These are phyloP conservation scores for Nephila pilipes DNA, from an alignment of 1,140 invertebrate species.

Conservation along the genomic window DNA sequence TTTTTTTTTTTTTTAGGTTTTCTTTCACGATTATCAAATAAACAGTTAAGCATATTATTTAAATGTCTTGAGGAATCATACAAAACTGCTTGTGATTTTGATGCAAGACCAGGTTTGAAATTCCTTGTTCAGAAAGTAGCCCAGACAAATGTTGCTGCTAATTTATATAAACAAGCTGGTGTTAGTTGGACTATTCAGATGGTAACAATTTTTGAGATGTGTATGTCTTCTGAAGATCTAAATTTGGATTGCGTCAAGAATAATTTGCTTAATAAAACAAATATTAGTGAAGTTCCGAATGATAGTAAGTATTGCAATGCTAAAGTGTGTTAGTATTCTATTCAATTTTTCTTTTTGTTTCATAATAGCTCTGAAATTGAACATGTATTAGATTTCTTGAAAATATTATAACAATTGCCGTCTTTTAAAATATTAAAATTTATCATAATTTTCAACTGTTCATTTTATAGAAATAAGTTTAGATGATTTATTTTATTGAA, in stretches of 20 bases:
- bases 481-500: too few relatives aligned
- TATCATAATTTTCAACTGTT: too few relatives aligned
- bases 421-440: too few relatives aligned
- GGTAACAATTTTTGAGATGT: conserved; percentile 91
- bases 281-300: neutral
- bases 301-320: neutral
- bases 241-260: conserved; percentile 41
- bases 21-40: conserved; percentile 81
- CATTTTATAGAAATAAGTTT: too few relatives aligned
- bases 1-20: conserved; percentile 82
- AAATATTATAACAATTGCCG: too few relatives aligned
- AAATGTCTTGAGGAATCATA: conserved; percentile 91
- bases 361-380: too few relatives aligned
- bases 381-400: too few relatives aligned
- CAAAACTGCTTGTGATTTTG: conserved; percentile 90
- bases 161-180: conserved; percentile 95
- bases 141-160: conserved; percentile 92
- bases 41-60: conserved; percentile 87
- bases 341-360: neutral
- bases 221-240: conserved; percentile 79
- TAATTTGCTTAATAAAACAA: neutral
- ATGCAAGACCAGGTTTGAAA: conserved; percentile 93
- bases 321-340: neutral
- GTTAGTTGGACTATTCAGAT: conserved; percentile 94
- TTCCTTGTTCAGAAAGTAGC: conserved; percentile 96